Base-by-base conservation (phyloP, 2,113 vertebrate genomes). In the Leucosticte australis region DNA sequence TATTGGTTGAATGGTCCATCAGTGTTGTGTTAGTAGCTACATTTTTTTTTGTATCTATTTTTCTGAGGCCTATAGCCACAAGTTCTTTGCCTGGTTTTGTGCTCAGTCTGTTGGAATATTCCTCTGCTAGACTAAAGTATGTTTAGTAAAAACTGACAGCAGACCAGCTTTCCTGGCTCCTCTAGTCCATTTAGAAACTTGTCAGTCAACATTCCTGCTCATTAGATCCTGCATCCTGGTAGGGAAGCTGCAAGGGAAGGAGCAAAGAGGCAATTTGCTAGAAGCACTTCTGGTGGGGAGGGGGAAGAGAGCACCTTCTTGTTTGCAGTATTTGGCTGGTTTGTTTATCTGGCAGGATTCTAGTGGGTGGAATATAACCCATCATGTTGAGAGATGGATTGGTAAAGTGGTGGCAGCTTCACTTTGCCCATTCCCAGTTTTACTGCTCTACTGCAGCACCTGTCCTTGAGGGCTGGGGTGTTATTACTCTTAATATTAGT, bases 181-280 rank as follows among this genome's bases (percentile, higher is more conserved):
- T 86, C 87, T 57, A 44, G 75, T 82, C 83, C 60, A n/a, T 83
- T 91, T 85, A 59, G 47, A 86, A 78, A 60, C 84, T 60, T 86
- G 68, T 60, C 83, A 64, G 31, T 96, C 92, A 89, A 33, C 92
- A 92, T 96, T 96, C 81, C 74, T 87, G 52, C 68, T 70, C 67
- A 53, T 79, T 60, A 83, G 67, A 75, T 88, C 46, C 79, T 94
- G 47, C 27, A n/a, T 80, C 60, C 74, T 60, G 39, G 63, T 75
- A 53, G 78, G 63, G n/a, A 87, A 76, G 76, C 52, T 50, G 12
- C 20, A 50, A 67, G 63, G 24, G 60, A 83, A 78, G 21, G 11
- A 62, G 81, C 41, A 75, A 52, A 90, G 41, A 69, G 27, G 50
- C 53, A 63, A 22, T 77, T 62, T 81, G 68, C 60, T 93, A 18